Conservation (phyloP, 2,888 invertebrate genomes). For the Nematopogon swammerdamellus region DNA sequence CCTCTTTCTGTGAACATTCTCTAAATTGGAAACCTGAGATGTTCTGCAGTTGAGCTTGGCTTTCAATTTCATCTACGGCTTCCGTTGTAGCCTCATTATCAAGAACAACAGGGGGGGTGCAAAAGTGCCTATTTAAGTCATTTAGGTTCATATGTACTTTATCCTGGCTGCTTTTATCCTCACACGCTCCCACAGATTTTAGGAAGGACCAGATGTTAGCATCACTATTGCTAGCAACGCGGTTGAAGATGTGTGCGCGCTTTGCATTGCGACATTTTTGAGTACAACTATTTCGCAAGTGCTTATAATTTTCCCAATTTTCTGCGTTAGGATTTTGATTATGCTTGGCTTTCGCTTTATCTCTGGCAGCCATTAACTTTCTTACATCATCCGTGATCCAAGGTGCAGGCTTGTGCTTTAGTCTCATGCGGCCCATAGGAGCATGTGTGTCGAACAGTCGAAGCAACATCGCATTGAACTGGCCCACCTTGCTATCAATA, state of each 20-base stretch:
- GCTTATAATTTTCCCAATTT: neutral
- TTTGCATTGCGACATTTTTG: neutral
- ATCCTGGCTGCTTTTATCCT: neutral
- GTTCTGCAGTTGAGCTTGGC: neutral
- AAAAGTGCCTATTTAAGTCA: neutral
- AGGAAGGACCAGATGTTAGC: neutral
- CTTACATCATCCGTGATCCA: neutral
- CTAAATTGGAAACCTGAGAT: neutral
- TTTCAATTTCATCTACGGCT: neutral
- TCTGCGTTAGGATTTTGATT: neutral
- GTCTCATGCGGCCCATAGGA: neutral
- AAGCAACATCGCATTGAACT: neutral
- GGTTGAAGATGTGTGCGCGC: neutral
- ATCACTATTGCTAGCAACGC: neutral
- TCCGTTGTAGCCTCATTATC: neutral
- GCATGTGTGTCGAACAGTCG: neutral
- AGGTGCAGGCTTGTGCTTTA: neutral
- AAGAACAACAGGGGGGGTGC: neutral
- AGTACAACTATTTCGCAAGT: neutral
- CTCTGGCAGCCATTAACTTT: neutral
- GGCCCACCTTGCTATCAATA: neutral
- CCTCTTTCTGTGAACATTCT: neutral
- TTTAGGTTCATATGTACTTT: neutral
- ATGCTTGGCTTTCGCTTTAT: neutral
- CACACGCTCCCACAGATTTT: neutral